Conservation (phyloP, 2,888 invertebrate genomes). For the Synergus itoensis region DNA sequence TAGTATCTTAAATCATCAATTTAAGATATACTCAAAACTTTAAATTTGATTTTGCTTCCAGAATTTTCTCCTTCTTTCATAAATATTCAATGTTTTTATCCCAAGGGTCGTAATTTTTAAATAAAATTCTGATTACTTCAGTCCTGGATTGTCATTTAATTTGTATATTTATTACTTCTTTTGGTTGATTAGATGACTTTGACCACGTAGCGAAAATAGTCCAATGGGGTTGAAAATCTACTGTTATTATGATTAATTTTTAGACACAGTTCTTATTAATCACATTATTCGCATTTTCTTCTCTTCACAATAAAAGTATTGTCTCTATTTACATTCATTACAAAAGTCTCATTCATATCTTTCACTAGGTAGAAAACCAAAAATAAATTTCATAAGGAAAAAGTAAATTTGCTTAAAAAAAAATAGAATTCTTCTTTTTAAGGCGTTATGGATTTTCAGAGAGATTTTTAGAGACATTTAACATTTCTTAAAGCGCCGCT, state of each 20-base stretch:
- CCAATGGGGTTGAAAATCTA: neutral
- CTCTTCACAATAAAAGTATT: neutral
- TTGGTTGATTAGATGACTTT: no score
- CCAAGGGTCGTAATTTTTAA: no score
- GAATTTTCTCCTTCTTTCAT: no score
- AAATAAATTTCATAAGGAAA: neutral
- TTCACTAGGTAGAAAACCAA: neutral
- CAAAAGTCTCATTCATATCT: neutral
- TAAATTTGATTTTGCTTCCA: no score
- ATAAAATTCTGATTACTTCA: no score
- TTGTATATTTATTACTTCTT: no score
- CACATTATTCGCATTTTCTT: neutral
- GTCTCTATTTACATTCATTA: neutral
- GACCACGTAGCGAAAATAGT: neutral
- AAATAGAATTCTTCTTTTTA: neutral
- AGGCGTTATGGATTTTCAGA: neutral
- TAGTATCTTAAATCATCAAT: no score
- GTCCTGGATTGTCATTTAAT: no score
- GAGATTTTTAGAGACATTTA: neutral
- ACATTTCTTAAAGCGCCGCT: neutral
- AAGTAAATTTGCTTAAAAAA: neutral
- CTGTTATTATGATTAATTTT: neutral
- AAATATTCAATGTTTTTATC: no score
- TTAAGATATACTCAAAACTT: no score
- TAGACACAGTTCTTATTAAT: neutral